phyloP scores from a whole-genome alignment of 2,888 invertebrate species.

The Tenthredo distinguenda region DNA sequence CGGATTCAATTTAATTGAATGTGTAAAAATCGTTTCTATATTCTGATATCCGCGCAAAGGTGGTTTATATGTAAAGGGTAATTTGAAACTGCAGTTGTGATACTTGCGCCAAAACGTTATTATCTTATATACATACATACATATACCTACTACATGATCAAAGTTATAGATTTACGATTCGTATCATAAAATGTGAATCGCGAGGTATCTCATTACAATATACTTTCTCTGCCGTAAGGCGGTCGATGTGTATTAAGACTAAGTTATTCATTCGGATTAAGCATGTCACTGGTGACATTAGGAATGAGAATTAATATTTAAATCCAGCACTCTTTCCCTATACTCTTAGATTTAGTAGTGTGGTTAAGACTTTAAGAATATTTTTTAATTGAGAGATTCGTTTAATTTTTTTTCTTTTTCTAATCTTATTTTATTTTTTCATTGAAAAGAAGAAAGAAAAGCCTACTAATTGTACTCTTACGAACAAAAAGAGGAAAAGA shows the following conservation, averaged over 20 bases:
- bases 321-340: slow-evolving; percentile 41
- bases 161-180: background rate
- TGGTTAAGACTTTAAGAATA: slow-evolving; percentile 20
- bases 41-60: background rate
- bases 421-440: slow-evolving; percentile 28
- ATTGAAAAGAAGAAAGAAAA: slow-evolving; percentile 4
- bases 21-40: background rate
- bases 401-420: slow-evolving; percentile 2
- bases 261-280: background rate
- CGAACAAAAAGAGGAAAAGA: background rate
- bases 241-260: background rate
- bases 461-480: slow-evolving; percentile 30
- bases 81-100: slow-evolving; percentile 30
- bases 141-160: background rate
- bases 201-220: background rate
- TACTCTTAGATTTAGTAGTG: slow-evolving; percentile 34
- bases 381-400: slow-evolving; percentile 38
- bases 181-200: background rate
- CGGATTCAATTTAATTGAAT: background rate
- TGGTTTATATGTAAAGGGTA: background rate
- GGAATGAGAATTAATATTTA: background rate
- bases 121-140: background rate
- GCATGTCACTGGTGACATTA: slow-evolving; percentile 34
- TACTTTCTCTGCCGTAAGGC: background rate
- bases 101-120: slow-evolving; percentile 33